Evolutionary conservation across 2,888 invertebrate genomes (phyloP), one percentile per base, ranked within the genome.

Genomic region (Archips xylosteana): DNA sequence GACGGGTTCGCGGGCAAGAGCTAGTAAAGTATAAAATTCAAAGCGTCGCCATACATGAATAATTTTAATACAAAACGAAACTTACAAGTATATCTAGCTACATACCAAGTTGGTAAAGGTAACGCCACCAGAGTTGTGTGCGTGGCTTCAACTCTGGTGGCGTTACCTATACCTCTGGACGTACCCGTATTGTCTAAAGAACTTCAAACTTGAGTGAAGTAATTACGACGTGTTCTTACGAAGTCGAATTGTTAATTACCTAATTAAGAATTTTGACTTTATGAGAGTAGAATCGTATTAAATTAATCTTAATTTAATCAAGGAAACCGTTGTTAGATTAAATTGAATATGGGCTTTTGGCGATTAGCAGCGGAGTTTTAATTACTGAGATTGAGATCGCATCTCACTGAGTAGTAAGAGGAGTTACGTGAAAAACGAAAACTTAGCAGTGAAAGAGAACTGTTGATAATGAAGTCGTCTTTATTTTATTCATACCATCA

Each of bases 251-350:
- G 57, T 57, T 57, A 57, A 57, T 57, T 32, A 57, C 12, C 57
- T 57, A 57, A 57, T 57, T 57, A 57, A 32, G n/a, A 57, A 3
- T 57, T 57, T 32, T 12, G 32, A 34, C 32, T 57, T 57, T 32
- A 57, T 57, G 57, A 32, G 32, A 57, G 32, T 57, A 12, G n/a
- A 57, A 54, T 57, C 57, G 32, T 57, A 57, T 57, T 57, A 32
- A 57, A 57, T 57, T 57, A 32, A 57, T 32, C 57, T 32, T 60
- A 60, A 60, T 60, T 60, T 36, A 60, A 60, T 60, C 36, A 60
- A 60, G 10, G 60, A 60, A 13, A 10, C 36, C 36, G 13, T 60
- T 60, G 60, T 60, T 36, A 36, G 36, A 60, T 34, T 59, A 8
- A 60, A 36, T 60, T 60, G n/a, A n/a, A n/a, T 60, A 13, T 36